Base-by-base conservation (phyloP, 2,797 vertebrate genomes). In the Schizothorax lantsangensis region DNA sequence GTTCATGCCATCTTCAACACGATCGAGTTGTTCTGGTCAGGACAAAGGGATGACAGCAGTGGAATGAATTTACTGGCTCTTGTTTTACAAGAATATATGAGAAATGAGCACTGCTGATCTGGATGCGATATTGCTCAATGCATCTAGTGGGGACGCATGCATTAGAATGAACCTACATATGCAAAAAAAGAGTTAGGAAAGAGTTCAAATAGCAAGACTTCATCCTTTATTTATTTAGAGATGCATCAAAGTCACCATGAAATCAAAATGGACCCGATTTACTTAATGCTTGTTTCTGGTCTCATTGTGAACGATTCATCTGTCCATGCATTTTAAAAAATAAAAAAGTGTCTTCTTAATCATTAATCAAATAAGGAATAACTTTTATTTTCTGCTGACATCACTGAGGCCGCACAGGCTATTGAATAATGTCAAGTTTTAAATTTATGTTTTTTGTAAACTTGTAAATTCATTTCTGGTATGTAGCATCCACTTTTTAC, bases 21-120 rank as follows among this genome's bases (percentile, higher is more conserved):
- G 98, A 98, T 99, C 98, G 95, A 99, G 98, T 99, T 99, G 98
- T 97, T 99, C 98, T 99, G 98, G 97, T 99, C 97, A 97, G 97
- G 98, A 99, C 97, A 99, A 98, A 99, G 97, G 98, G 97, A 98
- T 98, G 98, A 99, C 96, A 99, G 98, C 95, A 95, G 96, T 98
- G 97, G 97, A 97, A 98, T 99, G 97, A 99, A 97, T 97, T 97
- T 95, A 96, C 95, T 96, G 96, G 95, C 95, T 95, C 94, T 95
- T 96, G 93, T 95, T 97, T 73, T 26, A 83, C 95, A 97, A 92
- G 96, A 92, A 96, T 91, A 93, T 88, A 94, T 95, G 96, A 97
- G 92, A 96, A 95, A 97, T 97, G 97, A 96, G 94, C 95, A 95
- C 92, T 95, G 88, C 88, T 86, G 91, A 89, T 73, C 88, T 86